These are phyloP conservation scores for Saccopteryx leptura DNA, from an alignment of 2,113 vertebrate species.

Conservation along the genomic window DNA sequence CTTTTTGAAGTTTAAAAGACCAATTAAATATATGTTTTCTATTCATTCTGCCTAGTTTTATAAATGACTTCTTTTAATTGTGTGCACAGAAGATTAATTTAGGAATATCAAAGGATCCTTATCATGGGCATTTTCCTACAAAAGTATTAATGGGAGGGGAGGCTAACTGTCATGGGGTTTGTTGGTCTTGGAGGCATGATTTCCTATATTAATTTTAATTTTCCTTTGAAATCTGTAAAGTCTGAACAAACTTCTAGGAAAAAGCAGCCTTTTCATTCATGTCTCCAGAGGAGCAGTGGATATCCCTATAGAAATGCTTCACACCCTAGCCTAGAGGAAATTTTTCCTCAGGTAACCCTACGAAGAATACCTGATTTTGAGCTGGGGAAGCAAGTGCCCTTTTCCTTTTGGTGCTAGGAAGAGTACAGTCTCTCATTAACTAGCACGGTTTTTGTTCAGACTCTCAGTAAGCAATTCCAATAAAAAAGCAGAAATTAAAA, in stretches of 20 bases:
- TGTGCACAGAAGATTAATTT: neutral
- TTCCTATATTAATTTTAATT: neutral
- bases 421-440: neutral
- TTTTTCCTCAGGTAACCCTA: too few relatives aligned
- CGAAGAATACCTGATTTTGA: too few relatives aligned
- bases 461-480: neutral
- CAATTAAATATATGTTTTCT: neutral
- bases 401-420: neutral
- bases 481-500: neutral
- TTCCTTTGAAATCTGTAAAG: neutral
- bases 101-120: neutral
- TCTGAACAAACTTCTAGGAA: too few relatives aligned
- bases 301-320: too few relatives aligned
- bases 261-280: too few relatives aligned
- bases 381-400: too few relatives aligned
- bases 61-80: neutral
- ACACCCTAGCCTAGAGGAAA: too few relatives aligned
- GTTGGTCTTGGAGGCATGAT: neutral
- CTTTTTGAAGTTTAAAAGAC: neutral
- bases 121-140: neutral
- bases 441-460: neutral
- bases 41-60: neutral
- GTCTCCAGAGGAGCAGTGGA: too few relatives aligned
- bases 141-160: neutral
- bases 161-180: neutral